phyloP scores from a whole-genome alignment of 2,888 invertebrate species.

The Ceramica pisi region DNA sequence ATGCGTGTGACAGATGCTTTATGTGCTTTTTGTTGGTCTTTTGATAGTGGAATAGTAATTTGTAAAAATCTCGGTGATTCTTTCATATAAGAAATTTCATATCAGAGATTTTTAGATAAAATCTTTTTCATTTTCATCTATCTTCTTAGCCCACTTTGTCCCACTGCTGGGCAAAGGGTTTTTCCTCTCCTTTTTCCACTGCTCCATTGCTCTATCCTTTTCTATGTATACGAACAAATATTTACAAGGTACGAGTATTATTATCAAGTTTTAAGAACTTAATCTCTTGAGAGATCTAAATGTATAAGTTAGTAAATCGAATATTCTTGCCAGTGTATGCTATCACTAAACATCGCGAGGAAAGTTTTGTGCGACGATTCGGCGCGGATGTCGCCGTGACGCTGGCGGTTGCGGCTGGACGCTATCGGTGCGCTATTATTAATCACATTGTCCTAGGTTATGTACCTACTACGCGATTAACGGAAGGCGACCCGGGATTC shows the following conservation, averaged over 20 bases:
- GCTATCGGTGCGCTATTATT: slow-evolving; percentile 31
- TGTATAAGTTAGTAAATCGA: neutral
- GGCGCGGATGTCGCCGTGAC: slow-evolving; percentile 11
- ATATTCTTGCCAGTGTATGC: neutral
- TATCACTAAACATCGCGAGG: slow-evolving; percentile 10
- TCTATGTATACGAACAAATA: neutral
- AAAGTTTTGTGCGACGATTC: slow-evolving; percentile 19
- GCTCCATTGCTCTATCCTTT: too few relatives aligned
- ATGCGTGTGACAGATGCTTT: slow-evolving; percentile 5
- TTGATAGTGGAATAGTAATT: slow-evolving; percentile 1
- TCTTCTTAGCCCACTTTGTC: too few relatives aligned
- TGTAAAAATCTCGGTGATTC: neutral
- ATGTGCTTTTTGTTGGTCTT: slow-evolving; percentile 6
- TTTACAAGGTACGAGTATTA: neutral
- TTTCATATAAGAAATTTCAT: neutral
- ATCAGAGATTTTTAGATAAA: too few relatives aligned
- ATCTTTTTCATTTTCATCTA: too few relatives aligned
- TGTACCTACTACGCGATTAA: slow-evolving; percentile 30
- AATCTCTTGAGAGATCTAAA: neutral
- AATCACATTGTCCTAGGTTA: slow-evolving; percentile 50
- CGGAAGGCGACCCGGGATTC: slow-evolving; percentile 35
- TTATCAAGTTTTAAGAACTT: neutral
- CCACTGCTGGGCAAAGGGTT: too few relatives aligned
- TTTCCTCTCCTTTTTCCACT: too few relatives aligned
- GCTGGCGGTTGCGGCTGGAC: too few relatives aligned